Conservation (phyloP, 2,113 vertebrate species). For the Tautogolabrus adspersus region DNA sequence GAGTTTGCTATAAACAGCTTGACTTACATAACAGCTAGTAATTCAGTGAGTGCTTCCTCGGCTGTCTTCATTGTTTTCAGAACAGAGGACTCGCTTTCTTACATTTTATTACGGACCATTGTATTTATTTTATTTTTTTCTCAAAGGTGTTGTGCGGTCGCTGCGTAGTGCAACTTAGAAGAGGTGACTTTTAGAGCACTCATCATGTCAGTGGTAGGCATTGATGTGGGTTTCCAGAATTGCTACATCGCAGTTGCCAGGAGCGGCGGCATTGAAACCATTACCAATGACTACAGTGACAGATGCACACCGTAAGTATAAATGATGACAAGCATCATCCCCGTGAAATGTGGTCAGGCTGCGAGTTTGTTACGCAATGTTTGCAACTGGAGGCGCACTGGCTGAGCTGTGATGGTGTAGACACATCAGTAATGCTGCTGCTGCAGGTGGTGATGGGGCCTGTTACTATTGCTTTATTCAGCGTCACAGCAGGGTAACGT, state of each 20-base stretch:
- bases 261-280: conserved; percentile 95
- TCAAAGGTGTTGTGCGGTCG: conserved; percentile 59
- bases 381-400: conserved; percentile 42
- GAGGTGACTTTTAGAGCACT: conserved; percentile 48
- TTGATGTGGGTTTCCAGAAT: conserved; percentile 95
- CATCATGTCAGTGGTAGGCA: conserved; percentile 94
- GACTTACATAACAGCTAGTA: conserved; percentile 78
- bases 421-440: conserved; percentile 4
- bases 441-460: conserved; percentile 45
- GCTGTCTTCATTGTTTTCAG: conserved; percentile 20
- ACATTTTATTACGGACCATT: conserved; percentile 40
- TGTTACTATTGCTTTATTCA: conserved; percentile 26
- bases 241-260: conserved; percentile 94
- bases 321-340: conserved; percentile 32
- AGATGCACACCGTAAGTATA: conserved; percentile 95
- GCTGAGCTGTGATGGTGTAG: background rate
- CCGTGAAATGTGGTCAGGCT: conserved; percentile 37
- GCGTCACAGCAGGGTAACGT: conserved; percentile 32
- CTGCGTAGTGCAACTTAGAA: conserved; percentile 51
- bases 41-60: conserved; percentile 53
- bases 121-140: conserved; percentile 31
- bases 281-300: conserved; percentile 97
- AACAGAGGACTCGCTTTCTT: conserved; percentile 18
- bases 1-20: conserved; percentile 77
- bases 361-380: conserved; percentile 73